phyloP scores from a whole-genome alignment of 2,113 vertebrate species.

The Prunella himalayana region DNA sequence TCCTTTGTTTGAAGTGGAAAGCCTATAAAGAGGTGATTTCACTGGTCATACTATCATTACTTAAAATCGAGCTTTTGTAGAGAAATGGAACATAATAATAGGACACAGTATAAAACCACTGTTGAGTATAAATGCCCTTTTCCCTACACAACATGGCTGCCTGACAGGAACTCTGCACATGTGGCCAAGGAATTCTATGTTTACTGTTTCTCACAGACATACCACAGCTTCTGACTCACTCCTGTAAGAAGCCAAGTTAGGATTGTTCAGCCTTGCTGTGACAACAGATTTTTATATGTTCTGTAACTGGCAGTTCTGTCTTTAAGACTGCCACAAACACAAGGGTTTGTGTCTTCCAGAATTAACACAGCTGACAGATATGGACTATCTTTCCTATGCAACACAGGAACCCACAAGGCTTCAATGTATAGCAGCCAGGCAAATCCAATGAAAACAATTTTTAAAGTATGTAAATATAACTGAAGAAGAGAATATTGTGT shows the following conservation, averaged over 20 bases:
- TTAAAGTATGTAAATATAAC: neutral
- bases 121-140: neutral
- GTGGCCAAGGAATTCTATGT: neutral
- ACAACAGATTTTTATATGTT: neutral
- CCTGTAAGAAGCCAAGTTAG: neutral
- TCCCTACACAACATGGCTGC: neutral
- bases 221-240: neutral
- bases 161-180: neutral
- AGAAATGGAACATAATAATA: neutral
- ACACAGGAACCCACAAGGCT: neutral
- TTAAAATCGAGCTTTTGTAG: neutral
- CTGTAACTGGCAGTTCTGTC: neutral
- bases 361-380: neutral
- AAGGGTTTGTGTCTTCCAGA: neutral
- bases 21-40: neutral
- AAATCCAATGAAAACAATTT: neutral
- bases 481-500: neutral
- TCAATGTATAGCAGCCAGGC: neutral
- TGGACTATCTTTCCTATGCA: neutral
- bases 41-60: neutral
- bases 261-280: neutral
- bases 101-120: neutral
- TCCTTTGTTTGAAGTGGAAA: neutral
- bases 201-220: neutral
- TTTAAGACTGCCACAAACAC: neutral